Evolutionary conservation across 2,888 invertebrate species (phyloP), one percentile per base, ranked within the genome.

Genomic region (Limenitis camilla): DNA sequence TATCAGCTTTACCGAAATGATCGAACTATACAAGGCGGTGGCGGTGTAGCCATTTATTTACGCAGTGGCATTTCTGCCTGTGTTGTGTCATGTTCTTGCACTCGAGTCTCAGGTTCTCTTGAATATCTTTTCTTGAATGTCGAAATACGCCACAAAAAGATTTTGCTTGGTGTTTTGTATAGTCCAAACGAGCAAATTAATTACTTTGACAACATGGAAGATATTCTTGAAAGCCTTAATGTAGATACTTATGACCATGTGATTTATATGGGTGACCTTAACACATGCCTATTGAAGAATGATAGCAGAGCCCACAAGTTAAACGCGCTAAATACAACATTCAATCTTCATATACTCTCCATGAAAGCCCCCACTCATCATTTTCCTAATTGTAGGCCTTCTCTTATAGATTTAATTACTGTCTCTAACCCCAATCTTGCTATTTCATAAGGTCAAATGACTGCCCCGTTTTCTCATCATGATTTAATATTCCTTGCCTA

Each of bases 391-490:
- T 40, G 43, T 32, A 43, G 30, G 2, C 53, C 54, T 6, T 50
- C 55, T 9, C 42, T 54, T n/a, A 30, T 59, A 11, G 52, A 59
- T 33, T 5, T 48, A 5, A 40, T 5, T 48, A 8, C 32, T 48
- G 42, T 36, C 53, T 35, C 41, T 44, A 32, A 49, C 4, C 49
- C 38, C 38, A 10, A 43, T 30, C 38, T 53, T 31, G 59, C 56
- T 9, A 10, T 29, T 9, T 36, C 36, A n/a, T 53, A 58, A 42
- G 58, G 58, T 6, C 60, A 58, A 35, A 29, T 43, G 7, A 55
- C 57, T n/a, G 42, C 49, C 8, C 38, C 50, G n/a, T 58, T 53
- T 19, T 60, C 55, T 4, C 47, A 57, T 45, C 60, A 60, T 10
- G 55, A 60, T 19, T 32, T 55, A 5, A 46, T 60, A 19, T 19